Percentiles rank a stretch among this genome's conserved stretches.
Evolutionary conservation across 2,113 vertebrate species (phyloP).

Genomic region (Silurus meridionalis): DNA sequence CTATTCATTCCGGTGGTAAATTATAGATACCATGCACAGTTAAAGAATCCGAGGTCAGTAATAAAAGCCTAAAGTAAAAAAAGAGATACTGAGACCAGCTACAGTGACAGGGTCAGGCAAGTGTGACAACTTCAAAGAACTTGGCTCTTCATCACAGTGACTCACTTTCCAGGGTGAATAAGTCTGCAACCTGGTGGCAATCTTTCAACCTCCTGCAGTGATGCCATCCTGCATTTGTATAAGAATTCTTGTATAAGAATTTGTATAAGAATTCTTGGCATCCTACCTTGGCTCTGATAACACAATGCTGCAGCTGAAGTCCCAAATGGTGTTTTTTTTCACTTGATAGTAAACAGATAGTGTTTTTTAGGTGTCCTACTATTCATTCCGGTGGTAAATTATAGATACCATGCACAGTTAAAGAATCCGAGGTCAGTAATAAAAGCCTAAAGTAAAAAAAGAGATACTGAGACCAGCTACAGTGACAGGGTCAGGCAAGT

Average conservation of each 20-base stretch:
- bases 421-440: not conserved
- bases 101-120: not conserved
- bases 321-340: not conserved
- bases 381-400: not conserved
- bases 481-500: not conserved
- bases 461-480: not conserved
- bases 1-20: not conserved
- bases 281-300: not conserved
- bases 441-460: not conserved
- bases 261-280: not conserved
- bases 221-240: not conserved
- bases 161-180: not conserved
- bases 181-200: not conserved
- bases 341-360: not conserved
- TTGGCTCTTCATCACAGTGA: not conserved
- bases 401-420: not conserved
- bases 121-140: not conserved
- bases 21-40: not conserved
- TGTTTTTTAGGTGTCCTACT: not conserved
- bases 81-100: not conserved
- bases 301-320: not conserved
- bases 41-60: too few relatives aligned
- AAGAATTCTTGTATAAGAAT: too few relatives aligned
- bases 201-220: not conserved
- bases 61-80: slow-evolving; percentile 1